These are phyloP conservation scores for Drosophila kepulauana DNA, from an alignment of 1,140 invertebrate species.

Conservation along the genomic window DNA sequence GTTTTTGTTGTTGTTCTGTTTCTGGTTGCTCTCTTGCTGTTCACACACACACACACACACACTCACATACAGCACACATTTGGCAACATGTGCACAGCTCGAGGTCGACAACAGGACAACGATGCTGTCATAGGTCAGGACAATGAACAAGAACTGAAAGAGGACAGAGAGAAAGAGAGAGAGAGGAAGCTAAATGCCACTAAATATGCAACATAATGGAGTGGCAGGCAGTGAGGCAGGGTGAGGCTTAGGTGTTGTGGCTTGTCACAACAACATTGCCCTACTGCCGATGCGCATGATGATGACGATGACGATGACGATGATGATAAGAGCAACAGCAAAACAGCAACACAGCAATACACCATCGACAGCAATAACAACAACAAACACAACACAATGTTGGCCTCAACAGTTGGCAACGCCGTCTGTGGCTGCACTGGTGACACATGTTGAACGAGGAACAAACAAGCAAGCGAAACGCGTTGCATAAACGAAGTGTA, in stretches of 20 bases:
- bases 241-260: slow-evolving; percentile 43
- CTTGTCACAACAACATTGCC: slow-evolving; percentile 72
- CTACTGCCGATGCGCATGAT: slow-evolving; percentile 18
- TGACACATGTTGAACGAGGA: slow-evolving; percentile 65
- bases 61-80: slow-evolving; percentile 35
- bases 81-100: slow-evolving; percentile 71
- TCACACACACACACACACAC: slow-evolving; percentile 40
- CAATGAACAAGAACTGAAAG: slow-evolving; percentile 14
- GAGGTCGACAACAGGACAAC: slow-evolving; percentile 28
- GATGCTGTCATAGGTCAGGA: slow-evolving; percentile 54
- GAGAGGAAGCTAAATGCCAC: slow-evolving; percentile 65
- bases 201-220: slow-evolving; percentile 75
- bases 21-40: slow-evolving; percentile 26
- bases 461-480: not conserved
- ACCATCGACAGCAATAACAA: slow-evolving; percentile 16
- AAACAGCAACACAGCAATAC: too few species aligned
- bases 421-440: slow-evolving; percentile 31
- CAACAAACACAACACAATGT: slow-evolving; percentile 19
- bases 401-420: slow-evolving; percentile 68
- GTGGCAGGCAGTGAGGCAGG: not conserved
- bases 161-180: not conserved
- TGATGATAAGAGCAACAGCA: slow-evolving; percentile 51
- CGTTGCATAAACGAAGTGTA: slow-evolving; percentile 9
- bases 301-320: slow-evolving; percentile 26
- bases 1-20: not conserved